Base-by-base conservation (phyloP, 2,797 vertebrate genomes). In the Glossophaga mutica region DNA sequence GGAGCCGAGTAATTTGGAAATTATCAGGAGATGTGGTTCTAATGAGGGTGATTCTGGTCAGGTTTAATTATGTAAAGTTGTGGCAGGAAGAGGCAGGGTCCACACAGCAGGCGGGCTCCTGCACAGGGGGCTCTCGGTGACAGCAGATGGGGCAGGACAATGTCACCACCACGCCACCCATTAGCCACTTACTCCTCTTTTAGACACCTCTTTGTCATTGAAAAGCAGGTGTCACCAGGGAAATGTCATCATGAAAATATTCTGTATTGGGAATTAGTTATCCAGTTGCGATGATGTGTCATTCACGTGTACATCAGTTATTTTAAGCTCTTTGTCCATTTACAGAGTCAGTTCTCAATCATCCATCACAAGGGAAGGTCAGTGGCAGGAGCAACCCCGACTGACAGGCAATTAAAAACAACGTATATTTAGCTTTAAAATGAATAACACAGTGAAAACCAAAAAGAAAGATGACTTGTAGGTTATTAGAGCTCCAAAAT, bases 291-390 rank as follows among this genome's bases (percentile, higher is more conserved):
- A 22, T 2, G 57, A 29, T 3, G 29, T 34, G 70, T 10, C 46
- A 10, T 9, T 52, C 37, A 10, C 10, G n/a, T 7, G 7, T 6
- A 2, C 12, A 0, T 48, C 65, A 39, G 96, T 52, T 87, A 37
- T 77, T 94, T 96, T 59, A 77, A 74, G 79, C 34, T 59, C 82
- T 78, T 70, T 68, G 62, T 39, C 92, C 50, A 57, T 89, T 48
- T 57, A 16, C 79, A 46, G 77, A 90, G 50, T 34, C 59, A 26
- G 82, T 46, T 90, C 89, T 93, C 89, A 89, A 67, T 78, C 91
- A 90, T 59, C 93, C 57, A 14, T 77, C 71, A 39, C 34, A 21
- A 78, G 55, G 82, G 46, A 71, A 55, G 78, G 48, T 67, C 82
- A 57, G 85, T 29, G 85, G 57, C 77, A 52, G 85, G 67, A 50